A percentile compares a stretch with the other conserved stretches of the same genome.
These are phyloP conservation scores for Hemichromis elongatus DNA, from an alignment of 2,113 vertebrate species.

Conservation along the genomic window DNA sequence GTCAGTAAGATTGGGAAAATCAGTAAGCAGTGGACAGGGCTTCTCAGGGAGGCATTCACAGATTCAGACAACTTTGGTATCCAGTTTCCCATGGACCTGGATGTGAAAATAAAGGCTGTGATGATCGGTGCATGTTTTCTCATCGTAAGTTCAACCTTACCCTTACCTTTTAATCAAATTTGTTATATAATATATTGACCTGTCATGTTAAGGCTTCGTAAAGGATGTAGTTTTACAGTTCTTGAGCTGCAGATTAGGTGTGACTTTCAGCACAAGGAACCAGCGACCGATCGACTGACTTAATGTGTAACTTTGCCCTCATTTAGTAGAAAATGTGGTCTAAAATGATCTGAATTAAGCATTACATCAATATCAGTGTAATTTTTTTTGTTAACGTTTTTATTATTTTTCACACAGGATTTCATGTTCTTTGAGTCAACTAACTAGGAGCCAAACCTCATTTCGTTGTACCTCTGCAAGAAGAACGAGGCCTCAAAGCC, in stretches of 20 bases:
- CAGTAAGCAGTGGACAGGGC: slow-evolving; percentile 89
- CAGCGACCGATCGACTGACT: not conserved
- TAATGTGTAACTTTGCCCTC: slow-evolving; percentile 2
- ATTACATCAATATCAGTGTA: not conserved
- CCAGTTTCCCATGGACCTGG: slow-evolving; percentile 88
- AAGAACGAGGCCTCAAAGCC: slow-evolving; percentile 41
- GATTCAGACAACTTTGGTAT: slow-evolving; percentile 91
- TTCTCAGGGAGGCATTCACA: slow-evolving; percentile 82
- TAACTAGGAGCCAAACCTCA: slow-evolving; percentile 32
- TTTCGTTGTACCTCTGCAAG: slow-evolving; percentile 8
- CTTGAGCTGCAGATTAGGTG: not conserved
- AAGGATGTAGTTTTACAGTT: not conserved
- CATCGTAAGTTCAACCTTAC: slow-evolving; percentile 80
- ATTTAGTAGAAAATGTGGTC: slow-evolving; percentile 17
- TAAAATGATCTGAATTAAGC: not conserved
- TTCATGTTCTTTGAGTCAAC: slow-evolving; percentile 88
- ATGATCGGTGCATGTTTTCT: slow-evolving; percentile 93
- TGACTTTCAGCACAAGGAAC: not conserved
- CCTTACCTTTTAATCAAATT: not conserved
- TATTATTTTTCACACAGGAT: slow-evolving; percentile 68
- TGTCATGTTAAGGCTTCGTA: not conserved
- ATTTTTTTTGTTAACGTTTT: not conserved
- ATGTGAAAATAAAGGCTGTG: slow-evolving; percentile 90
- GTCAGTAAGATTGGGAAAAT: slow-evolving; percentile 81
- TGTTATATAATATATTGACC: not conserved